Evolutionary conservation across 2,888 invertebrate genomes (phyloP), one percentile per base, ranked within the genome.

Genomic region (Osmoderma eremita): DNA sequence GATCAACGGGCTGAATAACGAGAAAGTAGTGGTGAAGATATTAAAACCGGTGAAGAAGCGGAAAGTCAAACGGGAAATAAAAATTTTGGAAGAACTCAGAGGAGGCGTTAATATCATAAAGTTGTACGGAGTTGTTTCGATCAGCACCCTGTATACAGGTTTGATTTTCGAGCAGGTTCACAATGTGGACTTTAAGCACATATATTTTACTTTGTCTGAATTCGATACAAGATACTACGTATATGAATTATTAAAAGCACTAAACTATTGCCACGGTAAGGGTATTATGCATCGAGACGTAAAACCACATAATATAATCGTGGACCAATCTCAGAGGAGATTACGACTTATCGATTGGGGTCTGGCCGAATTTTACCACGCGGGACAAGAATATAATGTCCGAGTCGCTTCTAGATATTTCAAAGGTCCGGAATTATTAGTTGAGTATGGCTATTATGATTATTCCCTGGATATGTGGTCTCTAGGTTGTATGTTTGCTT

Each of bases 391-490:
- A 36, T 82, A 81, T 66, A 82, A 82, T 67, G 81, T 82, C 1
- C 71, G 82, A 48, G 82, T 82, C 3, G 82, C 82, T 0, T 81
- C 81, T 0, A 74, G 81, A 49, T 81, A 82, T 68, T 82, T 81
- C 72, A 82, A 82, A 71, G 80, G 81, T 8, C 82, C 82, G 0
- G 82, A 82, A 72, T 69, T 82, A 18, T 69, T 82, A 10, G 79
- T 82, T 6, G 82, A 82, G 66, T 82, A 81, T 62, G 77, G 77
- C 1, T 82, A 76, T 69, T 82, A 82, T 68, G 82, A 82, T 73
- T 82, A 82, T 61, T 82, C 82, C 0, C 70, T 82, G 62, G 82
- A 82, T 67, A 79, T 82, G 73, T 82, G 82, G 82, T 82, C 82
- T 8, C 70, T 81, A 56, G 82, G 82, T 0, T 82, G 82, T 67